phyloP scores from a whole-genome alignment of 2,797 vertebrate genomes.

The Eupleurogrammus muticus region DNA sequence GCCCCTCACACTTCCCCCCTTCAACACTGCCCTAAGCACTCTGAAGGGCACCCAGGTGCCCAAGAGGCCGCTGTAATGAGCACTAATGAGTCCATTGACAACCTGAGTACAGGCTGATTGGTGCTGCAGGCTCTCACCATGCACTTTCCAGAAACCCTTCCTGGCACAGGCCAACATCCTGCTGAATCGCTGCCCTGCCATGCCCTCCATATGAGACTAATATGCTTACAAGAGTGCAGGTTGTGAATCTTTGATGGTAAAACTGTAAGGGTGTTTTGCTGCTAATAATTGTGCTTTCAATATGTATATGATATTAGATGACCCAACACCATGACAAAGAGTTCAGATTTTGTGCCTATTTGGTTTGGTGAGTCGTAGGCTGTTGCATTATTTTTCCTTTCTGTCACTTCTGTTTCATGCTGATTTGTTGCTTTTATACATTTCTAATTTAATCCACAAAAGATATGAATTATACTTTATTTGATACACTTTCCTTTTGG shows the following conservation, averaged over 20 bases:
- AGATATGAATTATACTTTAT: no score
- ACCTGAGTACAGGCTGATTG: constrained; percentile 77
- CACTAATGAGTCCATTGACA: constrained; percentile 82
- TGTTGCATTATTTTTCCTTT: constrained; percentile 4
- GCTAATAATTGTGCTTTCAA: constrained; percentile 11
- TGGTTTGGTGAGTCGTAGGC: neutral
- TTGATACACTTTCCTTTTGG: no score
- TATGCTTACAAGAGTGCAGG: constrained; percentile 45
- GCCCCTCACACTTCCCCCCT: constrained; percentile 42
- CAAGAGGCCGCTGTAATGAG: constrained; percentile 79
- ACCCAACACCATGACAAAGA: neutral
- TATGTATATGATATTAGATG: neutral
- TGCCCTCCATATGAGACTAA: constrained; percentile 60
- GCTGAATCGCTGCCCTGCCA: constrained; percentile 70
- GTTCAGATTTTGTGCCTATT: neutral
- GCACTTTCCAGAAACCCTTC: constrained; percentile 75
- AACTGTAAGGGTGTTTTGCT: constrained; percentile 11
- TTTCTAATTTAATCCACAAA: neutral
- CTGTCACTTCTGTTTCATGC: constrained; percentile 7
- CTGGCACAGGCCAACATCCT: constrained; percentile 71
- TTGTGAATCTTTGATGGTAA: constrained; percentile 45
- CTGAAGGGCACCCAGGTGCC: constrained; percentile 83
- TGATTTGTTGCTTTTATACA: neutral
- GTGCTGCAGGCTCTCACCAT: constrained; percentile 78
- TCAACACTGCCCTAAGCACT: constrained; percentile 69